Conservation (phyloP, 2,888 invertebrate species). For the Xylophagus ater region DNA sequence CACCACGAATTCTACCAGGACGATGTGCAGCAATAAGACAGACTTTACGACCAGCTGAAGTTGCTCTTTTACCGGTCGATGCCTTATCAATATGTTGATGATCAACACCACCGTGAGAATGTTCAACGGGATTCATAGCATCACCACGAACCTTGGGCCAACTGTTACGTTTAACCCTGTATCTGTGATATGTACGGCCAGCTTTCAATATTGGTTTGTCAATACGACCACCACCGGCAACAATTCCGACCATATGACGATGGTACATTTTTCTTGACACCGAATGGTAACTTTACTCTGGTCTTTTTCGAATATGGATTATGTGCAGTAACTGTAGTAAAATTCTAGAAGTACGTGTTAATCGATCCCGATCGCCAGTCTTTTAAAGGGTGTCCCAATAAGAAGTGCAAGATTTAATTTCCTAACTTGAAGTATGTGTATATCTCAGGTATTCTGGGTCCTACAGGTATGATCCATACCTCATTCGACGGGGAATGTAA, state of each 20-base stretch:
- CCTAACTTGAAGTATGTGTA: too few species aligned
- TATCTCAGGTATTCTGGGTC: too few species aligned
- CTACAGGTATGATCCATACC: too few species aligned
- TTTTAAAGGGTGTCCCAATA: too few species aligned
- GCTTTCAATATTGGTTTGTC: constrained; percentile 96
- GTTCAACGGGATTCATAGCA: constrained; percentile 98
- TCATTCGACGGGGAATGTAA: too few species aligned
- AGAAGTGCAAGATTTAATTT: too few species aligned
- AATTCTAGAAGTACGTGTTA: constrained; percentile 90
- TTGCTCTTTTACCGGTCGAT: constrained; percentile 96
- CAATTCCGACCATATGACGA: constrained; percentile 96
- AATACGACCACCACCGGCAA: constrained; percentile 94
- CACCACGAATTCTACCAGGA: constrained; percentile 99
- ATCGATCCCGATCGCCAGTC: constrained; percentile 87
- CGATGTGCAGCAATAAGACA: constrained; percentile 99
- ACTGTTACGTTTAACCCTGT: constrained; percentile 97
- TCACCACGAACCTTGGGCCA: constrained; percentile 97
- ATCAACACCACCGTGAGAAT: constrained; percentile 99
- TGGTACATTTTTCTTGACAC: constrained; percentile 92
- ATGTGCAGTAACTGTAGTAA: constrained; percentile 93
- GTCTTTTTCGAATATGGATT: constrained; percentile 88
- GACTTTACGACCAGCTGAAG: constrained; percentile 98
- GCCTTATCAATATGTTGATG: constrained; percentile 99
- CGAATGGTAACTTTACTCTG: constrained; percentile 88
- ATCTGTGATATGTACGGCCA: constrained; percentile 94